Percentiles rank a stretch among this genome's conserved stretches.
These are phyloP conservation scores for Diachasmimorpha longicaudata DNA, from an alignment of 1,140 invertebrate genomes.

Conservation along the genomic window DNA sequence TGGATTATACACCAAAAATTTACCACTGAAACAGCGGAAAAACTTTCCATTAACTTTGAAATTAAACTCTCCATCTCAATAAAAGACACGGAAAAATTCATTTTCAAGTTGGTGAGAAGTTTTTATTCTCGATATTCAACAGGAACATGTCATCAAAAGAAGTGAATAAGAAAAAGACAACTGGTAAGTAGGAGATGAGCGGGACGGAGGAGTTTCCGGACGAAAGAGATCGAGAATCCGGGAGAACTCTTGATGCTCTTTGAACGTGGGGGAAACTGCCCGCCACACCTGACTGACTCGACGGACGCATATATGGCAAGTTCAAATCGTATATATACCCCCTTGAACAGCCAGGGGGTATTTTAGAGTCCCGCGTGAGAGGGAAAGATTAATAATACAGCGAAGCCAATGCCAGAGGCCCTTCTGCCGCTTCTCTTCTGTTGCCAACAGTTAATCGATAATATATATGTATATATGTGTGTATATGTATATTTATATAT, in stretches of 20 bases:
- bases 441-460: conserved; percentile 64
- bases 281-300: conserved; percentile 55
- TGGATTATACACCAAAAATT: background rate
- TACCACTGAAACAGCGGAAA: background rate
- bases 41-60: background rate
- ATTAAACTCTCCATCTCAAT: background rate
- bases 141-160: background rate
- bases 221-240: conserved; percentile 15
- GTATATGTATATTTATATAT: background rate
- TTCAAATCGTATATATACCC: background rate
- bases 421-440: conserved; percentile 53
- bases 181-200: background rate
- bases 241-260: conserved; percentile 47
- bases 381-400: conserved; percentile 62
- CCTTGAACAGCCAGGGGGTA: background rate
- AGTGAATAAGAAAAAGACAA: background rate
- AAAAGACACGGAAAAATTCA: too few relatives aligned
- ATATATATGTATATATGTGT: conserved; percentile 43
- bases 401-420: conserved; percentile 55
- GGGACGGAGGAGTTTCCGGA: background rate
- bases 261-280: conserved; percentile 44
- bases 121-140: background rate
- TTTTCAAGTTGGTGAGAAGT: too few relatives aligned
- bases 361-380: conserved; percentile 27
- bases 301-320: conserved; percentile 38